A percentile compares a stretch with the other conserved stretches of the same genome.
Conservation (phyloP, 2,797 vertebrate species). For the Sternotherus odoratus region DNA sequence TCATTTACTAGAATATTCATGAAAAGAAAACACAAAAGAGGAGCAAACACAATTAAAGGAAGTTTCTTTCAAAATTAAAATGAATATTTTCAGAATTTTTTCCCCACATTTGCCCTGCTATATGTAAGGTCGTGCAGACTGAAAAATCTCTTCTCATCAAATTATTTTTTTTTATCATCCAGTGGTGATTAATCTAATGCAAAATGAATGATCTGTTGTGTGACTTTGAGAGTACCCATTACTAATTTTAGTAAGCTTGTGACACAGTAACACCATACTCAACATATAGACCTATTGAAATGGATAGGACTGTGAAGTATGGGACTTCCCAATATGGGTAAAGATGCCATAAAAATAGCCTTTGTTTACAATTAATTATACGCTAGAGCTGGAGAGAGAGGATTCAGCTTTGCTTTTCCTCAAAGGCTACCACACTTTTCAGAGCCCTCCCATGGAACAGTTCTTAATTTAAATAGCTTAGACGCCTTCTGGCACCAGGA, state of each 20-base stretch:
- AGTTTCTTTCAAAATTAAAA: not conserved
- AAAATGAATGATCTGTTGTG: not conserved
- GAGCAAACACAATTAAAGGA: not conserved
- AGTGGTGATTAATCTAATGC: too few relatives aligned
- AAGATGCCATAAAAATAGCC: not conserved
- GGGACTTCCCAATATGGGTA: not conserved
- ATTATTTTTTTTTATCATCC: too few relatives aligned
- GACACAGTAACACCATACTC: not conserved
- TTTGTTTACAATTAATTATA: not conserved
- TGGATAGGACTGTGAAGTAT: not conserved
- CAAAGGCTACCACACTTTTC: not conserved
- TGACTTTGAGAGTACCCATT: not conserved
- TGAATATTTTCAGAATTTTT: not conserved
- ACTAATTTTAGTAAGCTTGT: not conserved
- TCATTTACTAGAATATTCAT: not conserved
- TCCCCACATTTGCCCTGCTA: not conserved
- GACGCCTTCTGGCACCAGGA: not conserved
- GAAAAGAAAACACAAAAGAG: not conserved
- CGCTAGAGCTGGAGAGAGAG: not conserved
- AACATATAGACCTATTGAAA: not conserved
- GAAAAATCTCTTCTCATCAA: too few relatives aligned
- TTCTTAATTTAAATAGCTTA: not conserved
- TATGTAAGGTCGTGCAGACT: not conserved
- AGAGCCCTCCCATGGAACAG: not conserved
- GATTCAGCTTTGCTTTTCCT: not conserved